Evolutionary conservation across 2,797 vertebrate species (phyloP).

Genomic region (Gobionotothen gibberifrons): DNA sequence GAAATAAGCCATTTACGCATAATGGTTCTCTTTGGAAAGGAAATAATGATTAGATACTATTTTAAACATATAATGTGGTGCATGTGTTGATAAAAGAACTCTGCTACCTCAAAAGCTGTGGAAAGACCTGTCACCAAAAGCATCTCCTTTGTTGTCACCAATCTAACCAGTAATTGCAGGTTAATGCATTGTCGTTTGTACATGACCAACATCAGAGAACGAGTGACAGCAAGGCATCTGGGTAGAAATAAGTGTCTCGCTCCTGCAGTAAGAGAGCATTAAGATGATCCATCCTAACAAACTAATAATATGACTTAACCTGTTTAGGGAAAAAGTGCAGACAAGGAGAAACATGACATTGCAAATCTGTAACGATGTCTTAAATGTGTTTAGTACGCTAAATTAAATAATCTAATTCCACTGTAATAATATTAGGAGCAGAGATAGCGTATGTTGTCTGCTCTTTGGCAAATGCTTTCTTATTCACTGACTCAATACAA

Average conservation of each 20-base stretch:
- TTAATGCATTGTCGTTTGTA: slow-evolving; percentile 34
- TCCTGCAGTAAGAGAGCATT: slow-evolving; percentile 26
- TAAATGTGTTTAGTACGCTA: slow-evolving; percentile 58
- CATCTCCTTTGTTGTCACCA: slow-evolving; percentile 40
- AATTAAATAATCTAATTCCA: slow-evolving; percentile 52
- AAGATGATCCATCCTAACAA: slow-evolving; percentile 46
- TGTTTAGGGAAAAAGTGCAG: slow-evolving; percentile 36
- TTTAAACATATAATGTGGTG: background rate
- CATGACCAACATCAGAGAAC: slow-evolving; percentile 27
- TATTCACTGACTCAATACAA: background rate
- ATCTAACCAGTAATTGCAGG: slow-evolving; percentile 44
- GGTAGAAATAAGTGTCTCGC: slow-evolving; percentile 35
- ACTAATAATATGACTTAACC: slow-evolving; percentile 52
- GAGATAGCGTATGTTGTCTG: background rate
- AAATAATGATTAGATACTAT: background rate
- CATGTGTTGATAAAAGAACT: slow-evolving; percentile 22
- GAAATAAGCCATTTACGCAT: background rate
- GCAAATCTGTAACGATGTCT: slow-evolving; percentile 55
- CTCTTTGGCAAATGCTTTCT: slow-evolving; percentile 1
- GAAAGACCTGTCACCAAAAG: slow-evolving; percentile 30
- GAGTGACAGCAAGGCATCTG: slow-evolving; percentile 21
- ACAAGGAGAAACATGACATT: slow-evolving; percentile 48
- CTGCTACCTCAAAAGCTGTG: slow-evolving; percentile 2
- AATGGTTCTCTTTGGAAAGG: background rate
- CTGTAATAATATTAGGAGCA: slow-evolving; percentile 44